Evolutionary conservation across 2,113 vertebrate species (phyloP).

Genomic region (Sebastes fasciatus): DNA sequence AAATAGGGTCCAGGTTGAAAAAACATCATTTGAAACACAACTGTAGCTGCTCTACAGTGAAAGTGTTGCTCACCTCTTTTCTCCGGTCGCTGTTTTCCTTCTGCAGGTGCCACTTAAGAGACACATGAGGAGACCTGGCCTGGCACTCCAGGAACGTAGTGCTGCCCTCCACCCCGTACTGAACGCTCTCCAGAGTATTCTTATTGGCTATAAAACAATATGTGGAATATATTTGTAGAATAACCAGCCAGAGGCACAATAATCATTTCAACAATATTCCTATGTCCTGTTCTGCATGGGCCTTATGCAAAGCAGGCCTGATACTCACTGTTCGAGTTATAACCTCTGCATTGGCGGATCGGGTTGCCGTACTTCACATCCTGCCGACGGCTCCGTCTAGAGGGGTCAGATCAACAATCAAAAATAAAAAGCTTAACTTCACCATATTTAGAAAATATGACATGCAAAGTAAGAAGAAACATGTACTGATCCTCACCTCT

Average conservation of each 20-base stretch:
- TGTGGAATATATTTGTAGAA: not conserved
- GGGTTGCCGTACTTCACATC: constrained; percentile 90
- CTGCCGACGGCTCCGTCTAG: constrained; percentile 87
- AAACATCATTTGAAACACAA: not conserved
- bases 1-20: no score
- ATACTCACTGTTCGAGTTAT: constrained; percentile 87
- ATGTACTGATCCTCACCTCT: constrained; percentile 86
- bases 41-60: not conserved
- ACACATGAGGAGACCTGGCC: constrained; percentile 94
- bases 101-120: constrained; percentile 96
- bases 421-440: constrained; percentile 51
- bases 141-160: constrained; percentile 97
- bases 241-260: not conserved
- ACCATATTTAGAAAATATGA: constrained; percentile 4
- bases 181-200: constrained; percentile 91
- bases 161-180: constrained; percentile 96
- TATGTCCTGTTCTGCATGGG: not conserved
- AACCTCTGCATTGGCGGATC: constrained; percentile 88
- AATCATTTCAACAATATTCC: not conserved
- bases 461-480: not conserved
- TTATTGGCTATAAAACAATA: constrained; percentile 88
- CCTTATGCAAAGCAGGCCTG: not conserved
- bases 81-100: constrained; percentile 95
- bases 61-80: constrained; percentile 89
- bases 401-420: constrained; percentile 53